Base-by-base conservation (phyloP, 2,113 vertebrate genomes). In the Microcebus murinus region DNA sequence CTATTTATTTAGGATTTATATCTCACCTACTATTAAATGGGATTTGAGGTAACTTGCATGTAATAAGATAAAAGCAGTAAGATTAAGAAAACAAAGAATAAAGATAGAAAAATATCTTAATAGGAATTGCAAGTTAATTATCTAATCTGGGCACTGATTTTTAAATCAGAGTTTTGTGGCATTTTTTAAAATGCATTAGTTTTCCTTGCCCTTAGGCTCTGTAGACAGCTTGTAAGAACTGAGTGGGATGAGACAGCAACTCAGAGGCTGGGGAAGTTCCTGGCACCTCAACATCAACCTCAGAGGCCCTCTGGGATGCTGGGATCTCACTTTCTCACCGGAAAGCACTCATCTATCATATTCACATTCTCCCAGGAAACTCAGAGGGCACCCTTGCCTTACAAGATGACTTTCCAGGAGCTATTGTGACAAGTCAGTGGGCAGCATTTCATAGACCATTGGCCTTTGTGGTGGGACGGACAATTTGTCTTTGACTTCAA, bases 401-500 rank as follows among this genome's bases (percentile, higher is more conserved):
- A 88, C 57, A 90, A 80, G 96, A 68, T 11, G 31, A 11, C 50
- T 70, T 25, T 92, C 70, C 42, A 89, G 83, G 88, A 97, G 83
- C 31, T 50, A 17, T n/a, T 4, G 20, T 0, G 8, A 92, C 2
- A 0, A 0, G 74, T 11, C 0, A 8, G 36, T 39, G 42, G 92
- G 95, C 74, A 91, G 20, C 14, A 20, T 70, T 92, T 96, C 93
- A 87, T 70, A 91, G 61, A 70, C n/a, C 29, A 18, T 25, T 1
- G 3, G 89, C 65, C 88, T 94, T 96, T 96, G 21, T 17, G 86
- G 97, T 92, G 86, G 87, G 1, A 6, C 13, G 29, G 91, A 97
- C 96, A 94, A 77, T 98, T 97, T 98, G 96, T 97, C 93, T 97
- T 95, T 96, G 98, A 97, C 98, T 98, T 97, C 98, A 89, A 76